These are phyloP conservation scores for Acronicta aceris DNA, from an alignment of 2,888 invertebrate species.

Conservation along the genomic window DNA sequence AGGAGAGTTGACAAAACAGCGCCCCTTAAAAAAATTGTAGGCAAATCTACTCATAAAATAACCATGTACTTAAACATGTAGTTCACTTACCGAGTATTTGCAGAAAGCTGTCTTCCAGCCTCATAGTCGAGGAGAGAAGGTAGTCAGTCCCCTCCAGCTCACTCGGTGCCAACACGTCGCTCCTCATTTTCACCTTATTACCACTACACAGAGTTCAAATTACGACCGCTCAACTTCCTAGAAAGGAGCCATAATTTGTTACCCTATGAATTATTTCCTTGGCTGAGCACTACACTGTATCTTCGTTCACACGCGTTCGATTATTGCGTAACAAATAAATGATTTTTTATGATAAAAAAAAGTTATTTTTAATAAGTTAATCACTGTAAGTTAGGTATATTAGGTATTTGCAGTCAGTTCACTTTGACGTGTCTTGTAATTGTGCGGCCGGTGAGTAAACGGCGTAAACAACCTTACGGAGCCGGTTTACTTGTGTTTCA, in stretches of 20 bases:
- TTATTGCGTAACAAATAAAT: conserved; percentile 47
- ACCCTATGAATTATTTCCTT: conserved; percentile 54
- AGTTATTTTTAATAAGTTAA: conserved; percentile 3
- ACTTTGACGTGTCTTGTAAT: conserved; percentile 57
- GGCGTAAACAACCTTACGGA: conserved; percentile 70
- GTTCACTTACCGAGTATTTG: conserved; percentile 89
- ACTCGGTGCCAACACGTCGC: conserved; percentile 85
- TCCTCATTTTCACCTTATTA: conserved; percentile 79
- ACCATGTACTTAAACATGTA: no score
- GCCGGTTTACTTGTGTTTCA: conserved; percentile 73
- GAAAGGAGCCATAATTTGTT: conserved; percentile 60
- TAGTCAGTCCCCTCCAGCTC: conserved; percentile 91
- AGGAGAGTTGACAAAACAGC: no score
- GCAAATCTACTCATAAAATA: no score
- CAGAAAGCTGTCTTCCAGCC: conserved; percentile 90
- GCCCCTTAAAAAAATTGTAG: no score
- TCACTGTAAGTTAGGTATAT: conserved; percentile 35
- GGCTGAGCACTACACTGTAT: conserved; percentile 51
- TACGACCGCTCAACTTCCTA: conserved; percentile 51
- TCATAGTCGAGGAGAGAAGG: conserved; percentile 90
- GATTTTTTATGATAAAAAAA: conserved; percentile 5
- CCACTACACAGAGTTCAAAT: conserved; percentile 65
- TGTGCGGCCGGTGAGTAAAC: conserved; percentile 65
- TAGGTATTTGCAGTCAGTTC: conserved; percentile 60
- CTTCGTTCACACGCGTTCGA: conserved; percentile 50